Base-by-base conservation (phyloP, 2,888 invertebrate genomes). In the Brenthis hecate region DNA sequence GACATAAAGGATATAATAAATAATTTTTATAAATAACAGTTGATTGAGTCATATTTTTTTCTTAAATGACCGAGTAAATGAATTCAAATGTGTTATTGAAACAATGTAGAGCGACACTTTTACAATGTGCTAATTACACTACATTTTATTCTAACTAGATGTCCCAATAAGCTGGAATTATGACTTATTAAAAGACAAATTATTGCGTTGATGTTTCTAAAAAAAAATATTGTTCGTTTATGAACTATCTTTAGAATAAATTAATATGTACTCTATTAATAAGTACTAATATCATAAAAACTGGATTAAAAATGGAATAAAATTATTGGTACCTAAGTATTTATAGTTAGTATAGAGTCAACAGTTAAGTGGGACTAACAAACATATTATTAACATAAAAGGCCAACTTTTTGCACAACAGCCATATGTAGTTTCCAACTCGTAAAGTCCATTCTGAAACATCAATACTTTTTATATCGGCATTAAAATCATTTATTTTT, bases 371-470 rank as follows among this genome's bases (percentile, higher is more conserved):
- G 53, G 65, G 56, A 57, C 69, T 50, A 64, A 68, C 68, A 58
- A 14, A 67, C 56, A 65, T 65, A 65, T 57, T 63, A 64, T 61
- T 58, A 50, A 57, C 64, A 65, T 62, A 43, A 65, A 68, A 58
- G 47, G 23, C 56, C 66, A 63, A 69, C 57, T 69, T 66, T 69
- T 69, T 69, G 55, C 55, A 13, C 13, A 2, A 50, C 64, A 11
- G n/a, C 67, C 66, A 67, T 61, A 67, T 58, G 60, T 56, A 67
- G 66, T 60, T 63, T 60, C 64, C 66, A 70, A 66, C 66, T 64
- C 58, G 62, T 54, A 58, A 47, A 60, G 63, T 66, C 51, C 47
- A 64, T 65, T 70, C 65, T 53, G 65, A 67, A 67, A 61, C 61
- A 68, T 68, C 64, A 56, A 61, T 56, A 56, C 28, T 70, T 65